phyloP scores from a whole-genome alignment of 1,140 invertebrate species.

The Drosophila lacertosa region DNA sequence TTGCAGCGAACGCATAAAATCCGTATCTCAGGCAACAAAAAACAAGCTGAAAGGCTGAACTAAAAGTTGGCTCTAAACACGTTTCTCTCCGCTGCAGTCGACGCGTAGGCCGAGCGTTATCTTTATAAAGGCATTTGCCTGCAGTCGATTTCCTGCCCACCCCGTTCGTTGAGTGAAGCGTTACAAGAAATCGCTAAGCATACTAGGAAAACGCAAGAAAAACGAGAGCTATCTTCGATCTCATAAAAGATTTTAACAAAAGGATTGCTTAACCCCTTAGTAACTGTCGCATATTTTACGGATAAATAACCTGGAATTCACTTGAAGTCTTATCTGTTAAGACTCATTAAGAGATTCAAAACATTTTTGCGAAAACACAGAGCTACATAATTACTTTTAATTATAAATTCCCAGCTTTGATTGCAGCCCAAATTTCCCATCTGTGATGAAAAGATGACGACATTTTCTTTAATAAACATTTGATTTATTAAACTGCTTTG shows the following conservation, averaged over 20 bases:
- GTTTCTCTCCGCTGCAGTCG: slow-evolving; percentile 40
- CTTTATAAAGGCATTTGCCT: slow-evolving; percentile 44
- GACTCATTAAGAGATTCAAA: no score
- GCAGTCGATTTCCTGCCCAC: slow-evolving; percentile 27
- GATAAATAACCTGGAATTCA: neutral
- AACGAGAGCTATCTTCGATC: slow-evolving; percentile 14
- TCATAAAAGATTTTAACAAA: slow-evolving; percentile 6
- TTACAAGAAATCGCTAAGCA: slow-evolving; percentile 29
- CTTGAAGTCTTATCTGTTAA: no score
- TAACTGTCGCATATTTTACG: neutral
- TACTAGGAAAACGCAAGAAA: neutral
- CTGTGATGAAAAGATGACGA: neutral
- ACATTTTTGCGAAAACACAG: neutral
- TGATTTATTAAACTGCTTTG: slow-evolving; percentile 2
- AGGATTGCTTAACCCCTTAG: neutral
- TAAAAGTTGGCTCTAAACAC: slow-evolving; percentile 32
- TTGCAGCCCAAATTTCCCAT: no score
- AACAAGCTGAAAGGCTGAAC: slow-evolving; percentile 28
- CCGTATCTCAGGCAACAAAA: slow-evolving; percentile 25
- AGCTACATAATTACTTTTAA: no score
- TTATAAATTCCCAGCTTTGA: no score
- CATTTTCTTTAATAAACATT: neutral
- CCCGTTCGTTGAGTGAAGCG: slow-evolving; percentile 6
- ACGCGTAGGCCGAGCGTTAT: slow-evolving; percentile 46
- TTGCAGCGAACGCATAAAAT: slow-evolving; percentile 53